A percentile compares a stretch with the other conserved stretches of the same genome.
Evolutionary conservation across 2,888 invertebrate genomes (phyloP).

Genomic region (Tetragnatha montana): DNA sequence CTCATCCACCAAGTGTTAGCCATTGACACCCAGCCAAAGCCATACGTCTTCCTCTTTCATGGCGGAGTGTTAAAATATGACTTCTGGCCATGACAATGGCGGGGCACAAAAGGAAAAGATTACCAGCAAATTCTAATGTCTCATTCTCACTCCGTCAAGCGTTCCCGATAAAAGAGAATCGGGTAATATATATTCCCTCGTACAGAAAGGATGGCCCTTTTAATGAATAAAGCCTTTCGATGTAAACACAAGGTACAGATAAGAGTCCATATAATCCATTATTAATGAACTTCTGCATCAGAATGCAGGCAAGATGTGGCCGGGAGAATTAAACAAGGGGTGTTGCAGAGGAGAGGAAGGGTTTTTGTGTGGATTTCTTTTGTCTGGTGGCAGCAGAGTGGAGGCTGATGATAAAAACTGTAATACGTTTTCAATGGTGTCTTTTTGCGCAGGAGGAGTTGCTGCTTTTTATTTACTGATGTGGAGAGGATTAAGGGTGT

Average conservation of each 20-base stretch:
- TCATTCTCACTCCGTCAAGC: constrained; percentile 7
- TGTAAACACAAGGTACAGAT: constrained; percentile 62
- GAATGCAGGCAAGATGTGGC: constrained; percentile 37
- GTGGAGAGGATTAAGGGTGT: background rate
- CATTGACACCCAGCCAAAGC: background rate
- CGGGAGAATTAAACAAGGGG: constrained; percentile 35
- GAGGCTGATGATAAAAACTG: constrained; percentile 13
- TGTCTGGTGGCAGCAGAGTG: constrained; percentile 22
- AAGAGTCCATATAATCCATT: constrained; percentile 60
- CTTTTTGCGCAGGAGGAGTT: background rate
- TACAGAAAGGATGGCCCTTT: constrained; percentile 30
- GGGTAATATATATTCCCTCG: constrained; percentile 51
- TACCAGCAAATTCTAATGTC: constrained; percentile 56
- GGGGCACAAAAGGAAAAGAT: constrained; percentile 46
- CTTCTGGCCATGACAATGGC: constrained; percentile 40
- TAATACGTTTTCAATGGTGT: constrained; percentile 35
- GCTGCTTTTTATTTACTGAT: constrained; percentile 3
- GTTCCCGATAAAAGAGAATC: background rate
- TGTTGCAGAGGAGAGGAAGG: constrained; percentile 25
- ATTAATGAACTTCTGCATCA: constrained; percentile 61
- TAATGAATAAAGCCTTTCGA: constrained; percentile 46
- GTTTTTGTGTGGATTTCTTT: constrained; percentile 50
- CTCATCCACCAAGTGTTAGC: background rate
- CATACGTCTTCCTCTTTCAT: constrained; percentile 6
- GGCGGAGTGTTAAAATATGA: constrained; percentile 46